Evolutionary conservation across 2,888 invertebrate genomes (phyloP), one percentile per base, ranked within the genome.

Genomic region (Crioceris asparagi): DNA sequence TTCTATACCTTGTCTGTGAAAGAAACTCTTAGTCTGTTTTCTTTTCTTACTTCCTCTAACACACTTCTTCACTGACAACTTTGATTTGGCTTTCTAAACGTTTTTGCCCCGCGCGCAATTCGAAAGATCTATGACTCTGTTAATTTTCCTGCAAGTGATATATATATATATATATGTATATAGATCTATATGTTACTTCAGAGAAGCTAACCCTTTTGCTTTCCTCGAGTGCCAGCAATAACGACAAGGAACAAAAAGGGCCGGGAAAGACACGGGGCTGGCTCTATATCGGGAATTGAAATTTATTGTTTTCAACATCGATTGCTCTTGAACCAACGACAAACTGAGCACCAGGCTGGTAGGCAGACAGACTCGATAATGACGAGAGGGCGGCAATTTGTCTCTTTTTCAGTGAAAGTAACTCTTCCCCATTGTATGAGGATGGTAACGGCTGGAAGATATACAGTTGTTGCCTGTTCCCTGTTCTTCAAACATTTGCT

Each of bases 101-200:
- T 27, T 27, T 27, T 27, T 14, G 14, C 27, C 27, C 7, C 27
- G 27, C 27, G 12, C 15, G 12, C 27, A n/a, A n/a, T 49, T 51
- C 43, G 43, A 50, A 50, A 56, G 56, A 56, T 56, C 56, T 56
- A 56, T 53, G 54, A 51, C 54, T 50, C 50, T 47, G 56, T 56
- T 56, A 56, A 56, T 56, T 56, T 55, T 53, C 52, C 50, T 49
- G 53, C 54, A 56, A 55, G 55, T 54, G 53, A 54, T 56, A 53
- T 55, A 54, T 54, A 54, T 39, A 31, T 29, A 25, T 12, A 31
- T 26, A 45, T n/a, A n/a, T n/a, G n/a, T n/a, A n/a, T n/a, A n/a
- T n/a, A n/a, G n/a, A n/a, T n/a, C n/a, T n/a, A n/a, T n/a, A n/a
- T n/a, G n/a, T n/a, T n/a, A n/a, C n/a, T n/a, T n/a, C n/a, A n/a